Conservation (phyloP, 64 coral and sea anemone genomes). For the Stichodactyla helianthus region DNA sequence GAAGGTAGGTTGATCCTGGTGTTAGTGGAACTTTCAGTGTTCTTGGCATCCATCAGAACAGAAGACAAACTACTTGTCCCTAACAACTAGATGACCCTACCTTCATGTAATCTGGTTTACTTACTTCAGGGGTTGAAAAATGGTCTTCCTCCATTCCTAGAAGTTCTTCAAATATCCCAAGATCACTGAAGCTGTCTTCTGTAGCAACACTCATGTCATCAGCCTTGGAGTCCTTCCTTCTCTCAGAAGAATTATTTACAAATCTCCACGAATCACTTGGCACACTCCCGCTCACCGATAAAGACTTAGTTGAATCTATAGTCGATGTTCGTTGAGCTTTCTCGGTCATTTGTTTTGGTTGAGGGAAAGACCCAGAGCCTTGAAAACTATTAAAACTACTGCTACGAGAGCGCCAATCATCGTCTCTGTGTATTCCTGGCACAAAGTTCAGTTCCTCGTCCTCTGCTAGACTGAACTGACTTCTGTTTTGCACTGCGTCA, state of each 20-base stretch:
- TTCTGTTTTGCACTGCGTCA: slow-evolving; percentile 9
- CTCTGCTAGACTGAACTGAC: slow-evolving; percentile 8
- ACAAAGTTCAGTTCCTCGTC: slow-evolving; percentile 88
- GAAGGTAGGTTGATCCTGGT: too few species aligned
- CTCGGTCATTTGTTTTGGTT: neutral
- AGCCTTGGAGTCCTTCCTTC: slow-evolving; percentile 32
- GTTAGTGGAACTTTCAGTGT: too few species aligned
- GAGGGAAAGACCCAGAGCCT: slow-evolving; percentile 74
- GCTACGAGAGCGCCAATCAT: slow-evolving; percentile 44
- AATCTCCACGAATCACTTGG: slow-evolving; percentile 36
- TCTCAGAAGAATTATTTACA: slow-evolving; percentile 4
- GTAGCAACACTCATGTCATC: slow-evolving; percentile 31
- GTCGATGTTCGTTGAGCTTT: slow-evolving; percentile 32
- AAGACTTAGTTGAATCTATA: slow-evolving; percentile 47
- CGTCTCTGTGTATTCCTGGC: slow-evolving; percentile 89
- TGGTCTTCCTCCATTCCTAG: slow-evolving; percentile 90
- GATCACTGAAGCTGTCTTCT: slow-evolving; percentile 85
- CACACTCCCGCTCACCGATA: slow-evolving; percentile 11
- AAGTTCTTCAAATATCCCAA: slow-evolving; percentile 90
- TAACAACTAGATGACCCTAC: too few species aligned
- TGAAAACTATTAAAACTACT: slow-evolving; percentile 69
- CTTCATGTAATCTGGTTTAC: neutral
- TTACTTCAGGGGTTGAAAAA: slow-evolving; percentile 86
- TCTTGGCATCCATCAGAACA: too few species aligned
- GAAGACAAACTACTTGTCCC: too few species aligned